Conservation (phyloP, 2,113 vertebrate species). For the Nothoprocta perdicaria region DNA sequence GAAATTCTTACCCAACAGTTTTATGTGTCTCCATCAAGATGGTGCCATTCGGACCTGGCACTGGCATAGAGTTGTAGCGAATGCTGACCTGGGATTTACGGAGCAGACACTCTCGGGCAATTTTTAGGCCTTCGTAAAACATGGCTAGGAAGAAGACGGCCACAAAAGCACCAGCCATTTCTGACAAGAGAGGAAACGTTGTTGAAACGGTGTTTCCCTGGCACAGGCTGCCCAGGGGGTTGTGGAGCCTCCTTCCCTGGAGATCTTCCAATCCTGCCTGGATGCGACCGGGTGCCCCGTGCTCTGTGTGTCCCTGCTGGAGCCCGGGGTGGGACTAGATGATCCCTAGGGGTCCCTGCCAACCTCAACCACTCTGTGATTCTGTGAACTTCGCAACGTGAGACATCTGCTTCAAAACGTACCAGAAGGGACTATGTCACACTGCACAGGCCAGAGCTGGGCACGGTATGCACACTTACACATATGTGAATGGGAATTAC, state of each 20-base stretch:
- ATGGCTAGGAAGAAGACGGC: conserved; percentile 92
- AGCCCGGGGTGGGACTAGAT: too few species aligned
- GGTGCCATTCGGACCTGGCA: conserved; percentile 92
- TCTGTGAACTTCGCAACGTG: background rate
- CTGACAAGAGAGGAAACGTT: conserved; percentile 71
- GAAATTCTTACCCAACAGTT: conserved; percentile 90
- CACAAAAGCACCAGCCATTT: conserved; percentile 94
- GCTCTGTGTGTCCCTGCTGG: too few species aligned
- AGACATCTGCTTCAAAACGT: background rate
- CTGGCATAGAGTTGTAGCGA: conserved; percentile 98
- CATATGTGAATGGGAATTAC: background rate
- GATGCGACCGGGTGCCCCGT: too few species aligned
- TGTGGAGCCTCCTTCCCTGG: too few species aligned
- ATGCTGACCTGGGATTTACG: conserved; percentile 96
- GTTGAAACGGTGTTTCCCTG: too few species aligned
- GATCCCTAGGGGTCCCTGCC: too few species aligned
- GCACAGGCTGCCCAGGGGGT: too few species aligned
- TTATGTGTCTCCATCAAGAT: conserved; percentile 98
- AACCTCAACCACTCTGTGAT: too few species aligned
- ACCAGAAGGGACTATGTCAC: background rate
- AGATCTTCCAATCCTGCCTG: too few species aligned
- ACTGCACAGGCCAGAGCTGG: accelerated
- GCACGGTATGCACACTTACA: accelerated
- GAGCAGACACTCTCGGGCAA: conserved; percentile 90
- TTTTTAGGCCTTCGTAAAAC: conserved; percentile 96